These are phyloP conservation scores for Phasianus colchicus DNA, from an alignment of 2,113 vertebrate genomes.

Conservation along the genomic window DNA sequence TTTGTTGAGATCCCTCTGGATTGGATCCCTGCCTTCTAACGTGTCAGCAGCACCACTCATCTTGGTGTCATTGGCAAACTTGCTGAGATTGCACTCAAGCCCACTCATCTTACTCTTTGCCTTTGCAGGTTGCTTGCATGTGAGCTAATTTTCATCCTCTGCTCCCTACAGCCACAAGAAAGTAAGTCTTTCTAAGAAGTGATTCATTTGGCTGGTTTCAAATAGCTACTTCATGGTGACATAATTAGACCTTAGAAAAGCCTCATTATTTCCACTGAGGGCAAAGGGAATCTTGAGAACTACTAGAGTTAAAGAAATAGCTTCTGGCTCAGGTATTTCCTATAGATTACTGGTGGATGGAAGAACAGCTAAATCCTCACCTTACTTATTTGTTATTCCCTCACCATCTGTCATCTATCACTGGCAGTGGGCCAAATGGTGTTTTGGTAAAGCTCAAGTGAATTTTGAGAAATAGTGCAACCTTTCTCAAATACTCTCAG, in stretches of 20 bases:
- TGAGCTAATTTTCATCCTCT: not conserved
- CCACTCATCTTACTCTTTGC: not conserved
- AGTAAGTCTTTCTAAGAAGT: slow-evolving; percentile 38
- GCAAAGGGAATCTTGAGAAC: slow-evolving; percentile 24
- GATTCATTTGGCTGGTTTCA: slow-evolving; percentile 45
- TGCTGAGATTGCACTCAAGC: too few relatives aligned
- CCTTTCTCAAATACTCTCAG: not conserved
- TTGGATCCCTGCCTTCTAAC: too few relatives aligned
- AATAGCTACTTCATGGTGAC: slow-evolving; percentile 46
- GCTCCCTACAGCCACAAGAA: not conserved
- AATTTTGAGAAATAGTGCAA: not conserved
- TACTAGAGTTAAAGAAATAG: not conserved
- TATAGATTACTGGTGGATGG: not conserved
- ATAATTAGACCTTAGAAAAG: slow-evolving; percentile 47
- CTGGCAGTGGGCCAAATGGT: not conserved
- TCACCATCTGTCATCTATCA: not conserved
- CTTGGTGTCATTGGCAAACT: too few relatives aligned
- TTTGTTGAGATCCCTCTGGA: too few relatives aligned
- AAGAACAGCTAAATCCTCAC: not conserved
- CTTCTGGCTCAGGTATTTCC: slow-evolving; percentile 22
- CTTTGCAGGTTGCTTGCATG: not conserved
- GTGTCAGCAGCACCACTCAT: too few relatives aligned
- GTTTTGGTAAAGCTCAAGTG: not conserved
- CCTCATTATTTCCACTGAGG: slow-evolving; percentile 44
- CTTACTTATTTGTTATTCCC: not conserved